Conservation (phyloP, 1,140 invertebrate genomes). For the Drosophila punjabiensis region DNA sequence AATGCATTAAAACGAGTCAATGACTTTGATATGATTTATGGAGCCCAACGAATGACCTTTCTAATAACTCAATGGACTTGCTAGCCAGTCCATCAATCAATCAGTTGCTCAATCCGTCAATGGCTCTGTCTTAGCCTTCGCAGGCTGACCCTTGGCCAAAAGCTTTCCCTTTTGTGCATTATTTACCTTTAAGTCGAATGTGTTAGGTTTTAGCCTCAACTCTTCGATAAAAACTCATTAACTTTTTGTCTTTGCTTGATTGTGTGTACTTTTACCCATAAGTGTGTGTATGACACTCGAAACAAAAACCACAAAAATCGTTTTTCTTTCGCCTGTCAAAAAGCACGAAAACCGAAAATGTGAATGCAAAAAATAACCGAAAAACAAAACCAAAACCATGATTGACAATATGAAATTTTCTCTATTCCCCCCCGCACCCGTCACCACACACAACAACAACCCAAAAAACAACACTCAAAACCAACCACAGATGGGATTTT, state of each 20-base stretch:
- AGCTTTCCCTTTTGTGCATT: slow-evolving; percentile 54
- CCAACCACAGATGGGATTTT: slow-evolving; percentile 84
- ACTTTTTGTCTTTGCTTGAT: slow-evolving; percentile 58
- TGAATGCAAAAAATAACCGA: slow-evolving; percentile 55
- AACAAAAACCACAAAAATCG: slow-evolving; percentile 62
- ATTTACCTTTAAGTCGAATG: slow-evolving; percentile 33
- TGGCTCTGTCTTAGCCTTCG: slow-evolving; percentile 32
- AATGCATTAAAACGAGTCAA: slow-evolving; percentile 12
- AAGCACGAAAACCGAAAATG: slow-evolving; percentile 22
- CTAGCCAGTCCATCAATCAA: slow-evolving; percentile 34
- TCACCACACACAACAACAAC: slow-evolving; percentile 11
- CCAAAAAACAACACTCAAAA: slow-evolving; percentile 50
- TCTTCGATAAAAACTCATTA: slow-evolving; percentile 64
- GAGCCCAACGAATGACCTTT: slow-evolving; percentile 30
- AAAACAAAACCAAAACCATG: slow-evolving; percentile 37
- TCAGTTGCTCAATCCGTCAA: slow-evolving; percentile 34
- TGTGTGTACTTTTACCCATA: slow-evolving; percentile 48
- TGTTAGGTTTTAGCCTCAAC: slow-evolving; percentile 19
- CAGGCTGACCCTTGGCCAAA: slow-evolving; percentile 41
- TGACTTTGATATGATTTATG: slow-evolving; percentile 1
- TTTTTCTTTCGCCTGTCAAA: slow-evolving; percentile 49
- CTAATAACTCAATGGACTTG: slow-evolving; percentile 29
- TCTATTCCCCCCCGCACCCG: slow-evolving; percentile 38
- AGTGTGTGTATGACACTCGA: slow-evolving; percentile 41
- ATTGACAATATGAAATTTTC: slow-evolving; percentile 59